Evolutionary conservation across 2,888 invertebrate genomes (phyloP).

Genomic region (Aphrophora alni): DNA sequence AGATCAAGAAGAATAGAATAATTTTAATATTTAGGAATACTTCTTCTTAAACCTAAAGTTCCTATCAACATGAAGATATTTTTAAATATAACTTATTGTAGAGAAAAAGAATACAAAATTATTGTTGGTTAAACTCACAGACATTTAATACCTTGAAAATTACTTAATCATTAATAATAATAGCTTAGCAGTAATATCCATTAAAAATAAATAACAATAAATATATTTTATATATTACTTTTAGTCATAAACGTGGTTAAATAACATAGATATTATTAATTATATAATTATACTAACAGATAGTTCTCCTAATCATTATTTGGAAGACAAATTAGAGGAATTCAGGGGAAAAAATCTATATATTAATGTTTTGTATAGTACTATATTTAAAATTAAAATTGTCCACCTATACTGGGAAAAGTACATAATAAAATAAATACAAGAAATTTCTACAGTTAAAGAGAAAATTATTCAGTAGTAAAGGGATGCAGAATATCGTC

Average conservation of each 20-base stretch:
- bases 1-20: too few species aligned
- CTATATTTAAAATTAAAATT: not conserved
- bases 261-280: not conserved
- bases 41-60: too few species aligned
- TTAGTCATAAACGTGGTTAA: not conserved
- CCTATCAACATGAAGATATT: too few species aligned
- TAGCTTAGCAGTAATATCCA: too few species aligned
- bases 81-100: too few species aligned
- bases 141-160: too few species aligned
- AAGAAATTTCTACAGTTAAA: not conserved
- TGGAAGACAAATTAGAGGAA: slow-evolving; percentile 2
- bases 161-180: too few species aligned
- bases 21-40: too few species aligned
- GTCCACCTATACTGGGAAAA: not conserved
- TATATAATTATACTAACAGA: not conserved
- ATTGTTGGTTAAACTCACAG: too few species aligned
- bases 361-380: not conserved
- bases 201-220: not conserved
- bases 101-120: too few species aligned
- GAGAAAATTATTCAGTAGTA: not conserved
- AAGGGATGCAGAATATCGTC: not conserved
- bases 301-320: not conserved
- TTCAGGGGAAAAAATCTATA: not conserved
- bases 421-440: not conserved
- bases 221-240: not conserved